Percentiles rank a stretch among this genome's conserved stretches.
Evolutionary conservation across 2,888 invertebrate species (phyloP).

Genomic region (Anthophora plumipes): DNA sequence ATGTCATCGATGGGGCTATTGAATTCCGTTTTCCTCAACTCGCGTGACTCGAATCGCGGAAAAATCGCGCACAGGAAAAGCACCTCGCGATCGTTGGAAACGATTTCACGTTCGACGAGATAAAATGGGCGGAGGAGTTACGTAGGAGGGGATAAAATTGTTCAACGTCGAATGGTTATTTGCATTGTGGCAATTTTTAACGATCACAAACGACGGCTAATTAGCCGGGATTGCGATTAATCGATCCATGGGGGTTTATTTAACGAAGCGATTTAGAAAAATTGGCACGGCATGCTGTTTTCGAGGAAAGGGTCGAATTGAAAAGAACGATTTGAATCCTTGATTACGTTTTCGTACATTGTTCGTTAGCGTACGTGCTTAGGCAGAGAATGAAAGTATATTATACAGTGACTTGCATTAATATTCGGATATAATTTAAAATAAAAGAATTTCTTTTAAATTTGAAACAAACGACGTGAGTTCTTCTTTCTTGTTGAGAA

Average conservation of each 20-base stretch:
- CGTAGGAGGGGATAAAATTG: constrained; percentile 34
- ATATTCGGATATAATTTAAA: too few relatives aligned
- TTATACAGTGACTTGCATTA: too few relatives aligned
- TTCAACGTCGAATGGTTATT: constrained; percentile 14
- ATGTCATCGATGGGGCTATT: constrained; percentile 30
- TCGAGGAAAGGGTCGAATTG: too few relatives aligned
- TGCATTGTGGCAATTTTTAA: constrained; percentile 9
- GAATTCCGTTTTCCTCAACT: constrained; percentile 51
- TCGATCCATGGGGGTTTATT: neutral
- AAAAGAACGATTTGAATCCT: too few relatives aligned
- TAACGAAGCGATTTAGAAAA: neutral
- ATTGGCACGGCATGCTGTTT: too few relatives aligned
- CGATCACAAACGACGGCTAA: neutral
- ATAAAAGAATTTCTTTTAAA: too few relatives aligned
- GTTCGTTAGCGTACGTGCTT: too few relatives aligned
- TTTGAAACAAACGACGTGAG: too few relatives aligned
- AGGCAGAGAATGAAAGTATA: too few relatives aligned
- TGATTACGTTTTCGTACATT: too few relatives aligned
- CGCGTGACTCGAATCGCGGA: constrained; percentile 52
- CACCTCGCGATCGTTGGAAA: constrained; percentile 16
- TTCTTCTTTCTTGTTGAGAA: too few relatives aligned
- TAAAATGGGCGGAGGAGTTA: too few relatives aligned
- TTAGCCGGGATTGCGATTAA: neutral
- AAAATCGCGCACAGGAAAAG: constrained; percentile 32
- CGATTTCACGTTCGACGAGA: constrained; percentile 19